A percentile compares a stretch with the other conserved stretches of the same genome.
Evolutionary conservation across 2,113 vertebrate species (phyloP).

Genomic region (Podarcis muralis): DNA sequence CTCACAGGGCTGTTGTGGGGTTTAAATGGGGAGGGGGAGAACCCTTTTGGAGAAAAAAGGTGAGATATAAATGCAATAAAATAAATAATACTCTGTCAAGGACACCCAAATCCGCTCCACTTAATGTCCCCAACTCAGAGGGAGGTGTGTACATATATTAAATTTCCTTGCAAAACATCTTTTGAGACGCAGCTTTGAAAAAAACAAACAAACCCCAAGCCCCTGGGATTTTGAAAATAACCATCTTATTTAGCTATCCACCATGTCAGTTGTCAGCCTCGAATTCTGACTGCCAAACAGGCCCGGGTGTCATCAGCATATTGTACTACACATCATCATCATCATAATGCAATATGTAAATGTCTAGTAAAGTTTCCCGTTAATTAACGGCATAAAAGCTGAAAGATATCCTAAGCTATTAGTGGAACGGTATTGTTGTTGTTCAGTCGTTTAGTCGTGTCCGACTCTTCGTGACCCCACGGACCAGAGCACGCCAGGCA

Average conservation of each 20-base stretch:
- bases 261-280: not conserved
- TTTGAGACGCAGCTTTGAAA: not conserved
- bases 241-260: not conserved
- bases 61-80: no score
- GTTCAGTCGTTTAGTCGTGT: no score
- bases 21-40: no score
- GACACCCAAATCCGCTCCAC: not conserved
- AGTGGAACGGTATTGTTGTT: not conserved
- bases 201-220: no score
- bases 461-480: no score
- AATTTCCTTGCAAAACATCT: not conserved
- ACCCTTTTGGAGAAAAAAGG: no score
- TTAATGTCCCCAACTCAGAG: not conserved
- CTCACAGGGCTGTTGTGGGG: no score
- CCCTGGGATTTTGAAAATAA: not conserved
- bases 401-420: not conserved
- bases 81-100: not conserved
- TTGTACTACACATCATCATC: no score
- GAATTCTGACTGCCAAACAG: not conserved
- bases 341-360: not conserved
- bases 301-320: no score
- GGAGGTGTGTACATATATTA: not conserved
- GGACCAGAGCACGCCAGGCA: no score
- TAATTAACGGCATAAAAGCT: not conserved
- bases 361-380: not conserved